Conservation (phyloP, 2,113 vertebrate species). For the Prinia subflava region DNA sequence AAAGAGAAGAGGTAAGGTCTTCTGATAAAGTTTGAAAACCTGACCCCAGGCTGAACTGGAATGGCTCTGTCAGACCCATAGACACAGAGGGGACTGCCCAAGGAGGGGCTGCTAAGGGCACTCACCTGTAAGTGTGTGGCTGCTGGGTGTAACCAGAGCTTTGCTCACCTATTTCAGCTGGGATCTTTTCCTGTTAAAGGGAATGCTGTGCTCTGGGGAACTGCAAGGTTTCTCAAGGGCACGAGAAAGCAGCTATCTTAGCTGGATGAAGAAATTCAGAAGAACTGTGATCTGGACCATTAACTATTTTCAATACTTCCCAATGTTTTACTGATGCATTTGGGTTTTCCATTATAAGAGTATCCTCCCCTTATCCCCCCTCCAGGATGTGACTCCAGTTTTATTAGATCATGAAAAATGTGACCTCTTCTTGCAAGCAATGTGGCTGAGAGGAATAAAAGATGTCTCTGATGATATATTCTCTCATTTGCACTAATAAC, state of each 20-base stretch:
- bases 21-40: neutral
- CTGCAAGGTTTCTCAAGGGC: neutral
- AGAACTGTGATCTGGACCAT: neutral
- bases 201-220: neutral
- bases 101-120: neutral
- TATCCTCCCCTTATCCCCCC: neutral
- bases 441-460: conserved; percentile 10
- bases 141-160: neutral
- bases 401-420: conserved; percentile 5
- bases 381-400: neutral
- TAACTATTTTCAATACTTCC: conserved; percentile 36
- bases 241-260: neutral
- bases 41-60: neutral
- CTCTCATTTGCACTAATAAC: conserved; percentile 31
- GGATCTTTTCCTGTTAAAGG: neutral
- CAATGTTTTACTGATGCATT: conserved; percentile 10
- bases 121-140: neutral
- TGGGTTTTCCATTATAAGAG: neutral
- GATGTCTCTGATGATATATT: neutral
- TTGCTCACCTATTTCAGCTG: neutral
- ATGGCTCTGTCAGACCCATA: neutral
- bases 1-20: neutral
- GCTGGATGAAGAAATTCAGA: neutral
- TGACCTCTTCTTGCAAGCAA: neutral
- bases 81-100: accelerated